phyloP scores from a whole-genome alignment of 2,113 vertebrate genomes.

The Tetrax tetrax region DNA sequence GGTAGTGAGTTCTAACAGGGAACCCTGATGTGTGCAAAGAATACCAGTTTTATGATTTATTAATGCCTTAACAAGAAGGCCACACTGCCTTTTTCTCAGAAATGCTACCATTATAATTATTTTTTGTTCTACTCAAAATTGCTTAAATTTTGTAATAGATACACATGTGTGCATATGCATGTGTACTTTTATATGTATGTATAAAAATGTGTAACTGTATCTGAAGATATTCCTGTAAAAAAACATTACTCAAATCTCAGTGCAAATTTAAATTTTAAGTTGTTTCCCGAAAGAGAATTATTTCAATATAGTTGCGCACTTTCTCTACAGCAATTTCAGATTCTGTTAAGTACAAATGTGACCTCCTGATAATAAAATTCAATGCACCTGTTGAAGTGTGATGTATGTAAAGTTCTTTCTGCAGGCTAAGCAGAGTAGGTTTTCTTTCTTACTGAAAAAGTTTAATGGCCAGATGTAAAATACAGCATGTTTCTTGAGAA shows the following conservation, averaged over 20 bases:
- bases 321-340: constrained; percentile 40
- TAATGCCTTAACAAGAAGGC: constrained; percentile 17
- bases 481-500: not conserved
- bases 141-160: not conserved
- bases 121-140: not conserved
- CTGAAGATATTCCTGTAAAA: not conserved
- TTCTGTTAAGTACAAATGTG: not conserved
- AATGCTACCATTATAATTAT: not conserved
- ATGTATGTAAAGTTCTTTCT: not conserved
- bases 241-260: not conserved
- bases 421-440: not conserved
- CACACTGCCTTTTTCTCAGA: not conserved
- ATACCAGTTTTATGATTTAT: constrained; percentile 48
- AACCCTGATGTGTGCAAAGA: constrained; percentile 51
- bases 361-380: constrained; percentile 43
- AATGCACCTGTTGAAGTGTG: constrained; percentile 44
- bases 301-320: not conserved
- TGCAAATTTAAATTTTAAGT: constrained; percentile 16
- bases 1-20: constrained; percentile 22
- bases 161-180: not conserved
- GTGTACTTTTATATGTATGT: not conserved
- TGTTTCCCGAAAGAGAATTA: constrained; percentile 16
- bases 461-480: not conserved
- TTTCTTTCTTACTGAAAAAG: not conserved
- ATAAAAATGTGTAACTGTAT: not conserved